Evolutionary conservation across 2,113 vertebrate species (phyloP), one percentile per base, ranked within the genome.

Genomic region (Synodontis membranacea): DNA sequence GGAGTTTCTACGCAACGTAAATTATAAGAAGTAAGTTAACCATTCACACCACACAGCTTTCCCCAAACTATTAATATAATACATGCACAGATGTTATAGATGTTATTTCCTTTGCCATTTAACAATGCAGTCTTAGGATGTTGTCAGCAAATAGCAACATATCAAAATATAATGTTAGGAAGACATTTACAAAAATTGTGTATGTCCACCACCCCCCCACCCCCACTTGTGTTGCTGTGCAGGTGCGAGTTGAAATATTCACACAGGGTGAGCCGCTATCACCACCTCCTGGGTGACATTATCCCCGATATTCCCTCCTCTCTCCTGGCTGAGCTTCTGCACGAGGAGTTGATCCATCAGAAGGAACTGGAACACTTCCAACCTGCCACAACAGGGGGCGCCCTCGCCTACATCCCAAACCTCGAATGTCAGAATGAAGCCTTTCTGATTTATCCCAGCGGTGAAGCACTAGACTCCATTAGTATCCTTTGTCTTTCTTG

Each of bases 401-500:
- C 95, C 0, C 80, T 98, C 39, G 93, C 90, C 8, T 96, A 94
- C 86, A 14, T 95, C 37, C 94, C 94, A 0, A 87, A 93, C 25
- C 80, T 88, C 6, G 80, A 87, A 0, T n/a, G 6, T 5, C 17
- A 48, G 0, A 84, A 86, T 37, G 84, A 84, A 0, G 94, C 93
- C 78, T 95, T 93, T 74, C 92, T 97, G 79, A 83, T 97, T 56
- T 96, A 95, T 89, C 95, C 96, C 0, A 80, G 90, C 0, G 92
- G 92, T 0, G 78, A 84, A 0, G 93, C 94, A 28, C 88, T 94
- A 58, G 90, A 95, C 92, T 84, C 64, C 23, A 94, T 98, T 58
- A 83, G 96, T 98, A 98, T 97, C 97, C 96, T 96, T 85, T 80
- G 58, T 42, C 31, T 21, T 34, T 50, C 10, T 39, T 21, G 21